These are phyloP conservation scores for Serranus cabrilla DNA, from an alignment of 2,797 vertebrate species.

Conservation along the genomic window DNA sequence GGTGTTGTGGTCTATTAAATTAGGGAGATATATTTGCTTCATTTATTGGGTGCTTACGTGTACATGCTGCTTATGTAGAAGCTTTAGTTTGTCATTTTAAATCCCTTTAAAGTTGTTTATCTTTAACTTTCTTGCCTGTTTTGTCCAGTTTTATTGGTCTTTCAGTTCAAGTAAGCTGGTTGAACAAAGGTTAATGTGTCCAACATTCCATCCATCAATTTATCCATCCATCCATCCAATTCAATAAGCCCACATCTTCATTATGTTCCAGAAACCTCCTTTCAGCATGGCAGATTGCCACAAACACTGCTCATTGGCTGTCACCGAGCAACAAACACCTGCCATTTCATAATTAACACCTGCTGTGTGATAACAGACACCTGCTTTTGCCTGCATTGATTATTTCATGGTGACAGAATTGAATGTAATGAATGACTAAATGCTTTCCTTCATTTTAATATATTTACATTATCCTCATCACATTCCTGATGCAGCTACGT, in stretches of 20 bases:
- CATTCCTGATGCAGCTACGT: background rate
- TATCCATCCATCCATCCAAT: constrained; percentile 11
- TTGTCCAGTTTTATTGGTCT: background rate
- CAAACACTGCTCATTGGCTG: constrained; percentile 44
- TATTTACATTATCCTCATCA: constrained; percentile 18
- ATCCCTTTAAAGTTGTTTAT: constrained; percentile 31
- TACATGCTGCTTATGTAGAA: constrained; percentile 7
- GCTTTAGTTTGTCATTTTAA: constrained; percentile 15
- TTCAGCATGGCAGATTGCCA: constrained; percentile 53
- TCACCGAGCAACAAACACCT: constrained; percentile 64
- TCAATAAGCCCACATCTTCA: constrained; percentile 41
- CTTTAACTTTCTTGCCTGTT: background rate
- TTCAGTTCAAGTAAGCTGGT: background rate
- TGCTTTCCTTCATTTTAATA: constrained; percentile 31
- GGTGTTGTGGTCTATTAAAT: constrained; percentile 17
- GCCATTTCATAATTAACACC: constrained; percentile 66
- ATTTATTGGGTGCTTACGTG: constrained; percentile 12
- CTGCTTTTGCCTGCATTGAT: constrained; percentile 60
- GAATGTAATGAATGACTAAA: constrained; percentile 56
- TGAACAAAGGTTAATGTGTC: constrained; percentile 14
- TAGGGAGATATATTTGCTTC: constrained; percentile 17
- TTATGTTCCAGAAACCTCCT: constrained; percentile 20
- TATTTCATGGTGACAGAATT: constrained; percentile 44
- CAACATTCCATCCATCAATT: constrained; percentile 1
- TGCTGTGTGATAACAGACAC: constrained; percentile 65